Base-by-base conservation (phyloP, 2,888 invertebrate species). In the Coelogynopora nodosa region DNA sequence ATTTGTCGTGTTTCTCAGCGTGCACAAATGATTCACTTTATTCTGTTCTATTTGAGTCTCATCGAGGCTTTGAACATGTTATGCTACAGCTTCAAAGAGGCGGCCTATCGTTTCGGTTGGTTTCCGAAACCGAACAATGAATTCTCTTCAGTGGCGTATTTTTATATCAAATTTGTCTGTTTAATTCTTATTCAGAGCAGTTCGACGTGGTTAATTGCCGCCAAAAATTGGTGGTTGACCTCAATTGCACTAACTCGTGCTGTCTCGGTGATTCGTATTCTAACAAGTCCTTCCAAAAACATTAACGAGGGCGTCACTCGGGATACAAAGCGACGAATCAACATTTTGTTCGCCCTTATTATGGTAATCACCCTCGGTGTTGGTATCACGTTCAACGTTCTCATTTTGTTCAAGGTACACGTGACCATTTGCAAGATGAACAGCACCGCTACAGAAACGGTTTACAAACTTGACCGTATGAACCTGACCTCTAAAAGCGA, bases 21-120 rank as follows among this genome's bases (percentile, higher is more conserved):
- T n/a, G 74, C 23, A n/a, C 74, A 74, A 74, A 74, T 74, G 74
- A 74, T 74, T 23, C 74, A 74, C 74, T 23, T n/a, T 26, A 74
- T 74, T 74, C 74, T 74, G 10, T 74, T 74, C 5, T 74, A 13
- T 74, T 74, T 74, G 27, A 23, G 23, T 74, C 74, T 74, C 27
- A 74, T 74, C 74, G 74, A 74, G 23, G 74, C 74, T 13, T 5
- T 23, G 10, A 74, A 74, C 23, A 74, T 74, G 74, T 26, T 74
- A 10, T 74, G 5, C 23, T 74, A 74, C 74, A 74, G 10, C 74
- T 2, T 74, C 18, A 74, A 74, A 74, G 74, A 74, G 10, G 23
- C 23, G 18, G 23, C 23, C 2, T 74, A 13, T 23, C 18, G 74
- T 2, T 23, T 74, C 2, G 27, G 27, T 5, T 26, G 5, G 2